A percentile compares a stretch with the other conserved stretches of the same genome.
These are phyloP conservation scores for Calliphora vomitoria DNA, from an alignment of 2,888 invertebrate species.

Conservation along the genomic window DNA sequence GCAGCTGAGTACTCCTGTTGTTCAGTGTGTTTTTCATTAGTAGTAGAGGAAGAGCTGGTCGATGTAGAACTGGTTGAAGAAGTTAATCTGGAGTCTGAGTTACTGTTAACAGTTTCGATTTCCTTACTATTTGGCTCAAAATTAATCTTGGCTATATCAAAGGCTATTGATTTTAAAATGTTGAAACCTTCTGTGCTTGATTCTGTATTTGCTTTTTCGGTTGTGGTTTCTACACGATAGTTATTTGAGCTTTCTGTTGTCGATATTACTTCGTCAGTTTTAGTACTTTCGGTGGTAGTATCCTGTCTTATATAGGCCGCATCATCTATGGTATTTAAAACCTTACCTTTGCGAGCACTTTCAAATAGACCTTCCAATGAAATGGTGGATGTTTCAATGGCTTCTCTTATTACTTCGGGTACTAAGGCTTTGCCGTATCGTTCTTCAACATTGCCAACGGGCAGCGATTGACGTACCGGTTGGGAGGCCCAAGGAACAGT, in stretches of 20 bases:
- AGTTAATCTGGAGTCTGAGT: neutral
- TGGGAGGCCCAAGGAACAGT: constrained; percentile 70
- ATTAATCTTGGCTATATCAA: constrained; percentile 52
- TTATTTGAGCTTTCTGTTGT: constrained; percentile 28
- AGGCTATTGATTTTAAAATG: constrained; percentile 50
- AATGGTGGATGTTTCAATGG: constrained; percentile 88
- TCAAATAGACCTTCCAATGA: constrained; percentile 89
- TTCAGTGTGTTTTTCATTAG: constrained; percentile 4
- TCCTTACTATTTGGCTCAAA: constrained; percentile 33
- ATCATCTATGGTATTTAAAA: constrained; percentile 76
- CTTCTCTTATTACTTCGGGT: constrained; percentile 82
- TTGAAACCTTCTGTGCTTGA: constrained; percentile 41
- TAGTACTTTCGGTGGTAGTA: neutral
- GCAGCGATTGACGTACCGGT: constrained; percentile 80
- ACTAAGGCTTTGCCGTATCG: constrained; percentile 80
- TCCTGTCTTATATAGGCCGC: constrained; percentile 74
- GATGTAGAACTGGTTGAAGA: neutral
- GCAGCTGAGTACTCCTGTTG: neutral
- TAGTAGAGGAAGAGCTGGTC: neutral
- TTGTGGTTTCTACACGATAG: neutral
- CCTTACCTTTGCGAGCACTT: constrained; percentile 84
- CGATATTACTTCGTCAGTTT: neutral
- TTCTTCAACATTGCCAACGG: constrained; percentile 70
- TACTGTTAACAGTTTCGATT: neutral
- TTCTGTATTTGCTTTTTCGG: neutral